phyloP scores from a whole-genome alignment of 2,888 invertebrate genomes.

The Clanis bilineata region DNA sequence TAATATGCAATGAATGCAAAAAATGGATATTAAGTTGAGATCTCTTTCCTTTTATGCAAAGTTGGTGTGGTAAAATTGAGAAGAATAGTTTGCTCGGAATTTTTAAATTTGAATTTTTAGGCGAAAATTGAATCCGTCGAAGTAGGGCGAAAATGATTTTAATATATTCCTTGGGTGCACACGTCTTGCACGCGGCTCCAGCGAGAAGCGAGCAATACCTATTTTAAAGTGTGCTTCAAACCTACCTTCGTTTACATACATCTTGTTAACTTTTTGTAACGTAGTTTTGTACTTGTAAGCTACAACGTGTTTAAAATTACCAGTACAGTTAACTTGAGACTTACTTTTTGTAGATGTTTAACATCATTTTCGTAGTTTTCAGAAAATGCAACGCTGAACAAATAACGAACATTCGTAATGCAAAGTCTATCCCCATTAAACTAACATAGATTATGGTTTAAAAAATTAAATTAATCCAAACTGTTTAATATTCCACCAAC shows the following conservation, averaged over 20 bases:
- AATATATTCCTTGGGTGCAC: conserved; percentile 22
- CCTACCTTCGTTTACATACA: not conserved
- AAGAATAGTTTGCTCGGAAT: not conserved
- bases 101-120: conserved; percentile 5
- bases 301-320: not conserved
- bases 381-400: not conserved
- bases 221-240: not conserved
- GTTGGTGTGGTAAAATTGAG: not conserved
- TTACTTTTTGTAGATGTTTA: not conserved
- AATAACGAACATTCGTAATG: not conserved
- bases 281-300: not conserved
- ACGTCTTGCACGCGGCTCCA: not conserved
- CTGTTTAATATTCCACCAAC: conserved; percentile 52
- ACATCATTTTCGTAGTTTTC: not conserved
- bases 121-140: not conserved
- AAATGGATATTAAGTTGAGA: not conserved
- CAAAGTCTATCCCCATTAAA: not conserved
- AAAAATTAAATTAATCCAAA: conserved; percentile 36
- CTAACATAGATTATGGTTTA: conserved; percentile 31
- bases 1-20: not conserved
- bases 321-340: not conserved
- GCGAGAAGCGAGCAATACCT: not conserved
- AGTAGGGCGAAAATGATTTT: conserved; percentile 17
- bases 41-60: not conserved
- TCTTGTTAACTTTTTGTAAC: not conserved